Evolutionary conservation across 2,797 vertebrate species (phyloP).

Genomic region (Myripristis murdjan): DNA sequence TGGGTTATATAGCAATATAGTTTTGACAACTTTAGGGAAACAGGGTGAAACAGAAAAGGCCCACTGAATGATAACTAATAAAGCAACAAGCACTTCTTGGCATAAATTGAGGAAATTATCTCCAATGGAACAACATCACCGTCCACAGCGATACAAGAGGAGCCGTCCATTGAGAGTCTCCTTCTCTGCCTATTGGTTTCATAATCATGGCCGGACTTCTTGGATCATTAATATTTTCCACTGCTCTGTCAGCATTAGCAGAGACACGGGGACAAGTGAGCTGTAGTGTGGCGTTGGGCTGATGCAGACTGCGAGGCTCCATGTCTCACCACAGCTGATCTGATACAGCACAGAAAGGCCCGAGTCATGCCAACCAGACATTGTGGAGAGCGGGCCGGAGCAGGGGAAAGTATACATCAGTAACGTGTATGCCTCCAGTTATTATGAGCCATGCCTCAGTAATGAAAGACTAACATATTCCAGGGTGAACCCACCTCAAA

Average conservation of each 20-base stretch:
- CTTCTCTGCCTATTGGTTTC: no score
- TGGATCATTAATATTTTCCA: not conserved
- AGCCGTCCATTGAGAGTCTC: no score
- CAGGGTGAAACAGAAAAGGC: not conserved
- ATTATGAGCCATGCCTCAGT: slow-evolving; percentile 64
- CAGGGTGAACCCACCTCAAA: slow-evolving; percentile 49
- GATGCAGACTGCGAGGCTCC: slow-evolving; percentile 80
- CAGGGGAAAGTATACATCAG: slow-evolving; percentile 28
- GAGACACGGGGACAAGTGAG: slow-evolving; percentile 31
- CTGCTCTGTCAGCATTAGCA: not conserved
- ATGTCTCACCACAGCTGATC: slow-evolving; percentile 79
- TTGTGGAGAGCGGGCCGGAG: slow-evolving; percentile 52
- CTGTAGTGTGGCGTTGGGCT: slow-evolving; percentile 44
- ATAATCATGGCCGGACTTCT: not conserved
- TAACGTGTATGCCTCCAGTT: slow-evolving; percentile 51
- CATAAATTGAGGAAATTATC: slow-evolving; percentile 1
- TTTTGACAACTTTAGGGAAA: not conserved
- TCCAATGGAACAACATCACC: not conserved
- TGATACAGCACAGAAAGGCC: slow-evolving; percentile 71
- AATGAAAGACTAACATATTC: slow-evolving; percentile 70
- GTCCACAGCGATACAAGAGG: no score
- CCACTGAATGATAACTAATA: not conserved
- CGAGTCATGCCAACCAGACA: slow-evolving; percentile 70
- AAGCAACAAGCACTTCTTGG: not conserved
- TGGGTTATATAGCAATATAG: not conserved